phyloP scores from a whole-genome alignment of 1,140 invertebrate species.

The Agrypnia vestita region DNA sequence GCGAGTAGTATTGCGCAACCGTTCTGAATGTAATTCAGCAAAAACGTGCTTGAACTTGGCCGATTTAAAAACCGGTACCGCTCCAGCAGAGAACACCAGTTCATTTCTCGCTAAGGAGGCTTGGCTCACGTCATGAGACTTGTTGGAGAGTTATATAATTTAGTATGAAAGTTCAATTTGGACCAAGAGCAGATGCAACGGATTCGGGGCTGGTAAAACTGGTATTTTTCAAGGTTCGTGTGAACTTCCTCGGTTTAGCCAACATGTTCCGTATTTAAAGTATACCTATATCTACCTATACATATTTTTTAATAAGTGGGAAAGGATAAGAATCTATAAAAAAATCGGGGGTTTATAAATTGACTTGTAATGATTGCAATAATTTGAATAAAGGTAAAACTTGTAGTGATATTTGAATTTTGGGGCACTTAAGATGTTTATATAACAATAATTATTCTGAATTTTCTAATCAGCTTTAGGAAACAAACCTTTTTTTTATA shows the following conservation, averaged over 20 bases:
- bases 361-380: too few species aligned
- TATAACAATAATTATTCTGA: too few species aligned
- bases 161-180: background rate
- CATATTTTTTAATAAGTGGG: too few species aligned
- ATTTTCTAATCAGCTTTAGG: too few species aligned
- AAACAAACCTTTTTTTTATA: too few species aligned
- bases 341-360: too few species aligned
- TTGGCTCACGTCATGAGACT: background rate
- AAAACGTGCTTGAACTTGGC: constrained; percentile 43
- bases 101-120: background rate
- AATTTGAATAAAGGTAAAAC: too few species aligned
- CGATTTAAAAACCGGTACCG: constrained; percentile 44
- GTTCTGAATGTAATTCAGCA: constrained; percentile 17
- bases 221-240: constrained; percentile 31
- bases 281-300: too few species aligned
- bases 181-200: constrained; percentile 11
- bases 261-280: too few species aligned
- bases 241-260: constrained; percentile 13
- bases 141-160: background rate
- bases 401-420: too few species aligned
- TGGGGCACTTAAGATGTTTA: too few species aligned
- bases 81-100: background rate
- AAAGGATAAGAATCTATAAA: too few species aligned
- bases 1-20: background rate
- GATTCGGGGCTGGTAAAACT: background rate